Evolutionary conservation across 2,797 vertebrate genomes (phyloP), one percentile per base, ranked within the genome.

Genomic region (Enteromius argenteus): DNA sequence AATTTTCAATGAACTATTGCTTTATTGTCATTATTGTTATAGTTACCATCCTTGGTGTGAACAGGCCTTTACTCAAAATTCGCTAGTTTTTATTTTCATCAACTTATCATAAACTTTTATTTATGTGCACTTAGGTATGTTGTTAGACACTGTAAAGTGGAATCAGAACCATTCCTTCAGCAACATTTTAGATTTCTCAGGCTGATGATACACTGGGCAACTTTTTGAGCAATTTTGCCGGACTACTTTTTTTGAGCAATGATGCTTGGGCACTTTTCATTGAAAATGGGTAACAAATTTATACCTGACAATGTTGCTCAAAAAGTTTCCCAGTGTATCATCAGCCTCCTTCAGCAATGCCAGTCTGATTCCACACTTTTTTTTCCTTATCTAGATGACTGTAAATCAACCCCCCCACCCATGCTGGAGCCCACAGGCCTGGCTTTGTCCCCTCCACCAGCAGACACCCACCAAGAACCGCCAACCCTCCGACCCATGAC

Each of bases 371-470:
- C 21, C 19, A 23, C 37, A 69, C 39, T 49, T n/a, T 60, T 23
- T 10, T 15, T 56, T 62, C 42, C 78, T 80, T 88, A 94, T 95
- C 73, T 92, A 98, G 98, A 98, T 89, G 96, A 97, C 91, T 92
- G 95, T 87, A 99, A 97, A 92, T 95, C 95, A 87, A 94, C 95
- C 0, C 96, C 96, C 0, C 98, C 98, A 78, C 98, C 97, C 1
- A 98, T 95, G 84, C 93, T 99, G 91, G 98, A 99, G 90, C 98
- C 96, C 49, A 98, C 97, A 0, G 96, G 96, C 86, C 96, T 96
- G 0, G 95, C 96, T 32, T 97, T 96, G 49, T 95, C 96, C 77
- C 94, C 97, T 39, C 96, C 96, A 1, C 96, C 94, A 42, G 95
- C 94, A 77, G 97, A 98, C 37, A 90, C 95, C 46, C 95, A 95